Base-by-base conservation (phyloP, 2,888 invertebrate genomes). In the Omphaloscelis lunosa region DNA sequence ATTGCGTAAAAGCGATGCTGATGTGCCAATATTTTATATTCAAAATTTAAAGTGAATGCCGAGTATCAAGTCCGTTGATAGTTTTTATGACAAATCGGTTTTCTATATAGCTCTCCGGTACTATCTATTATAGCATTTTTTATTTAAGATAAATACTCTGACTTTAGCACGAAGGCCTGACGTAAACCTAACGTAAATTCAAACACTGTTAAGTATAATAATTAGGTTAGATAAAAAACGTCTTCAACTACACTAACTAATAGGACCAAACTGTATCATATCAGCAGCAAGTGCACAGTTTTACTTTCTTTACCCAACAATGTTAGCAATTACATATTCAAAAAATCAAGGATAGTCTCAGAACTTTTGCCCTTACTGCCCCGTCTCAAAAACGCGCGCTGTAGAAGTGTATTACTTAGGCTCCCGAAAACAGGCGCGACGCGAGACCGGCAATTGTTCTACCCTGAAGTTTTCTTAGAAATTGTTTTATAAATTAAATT, bases 21-120 rank as follows among this genome's bases (percentile, higher is more conserved):
- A 23, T 79, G 79, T 68, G 41, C 56, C 27, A 72, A 63, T 56
- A 15, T 58, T 77, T 51, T 77, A 51, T 53, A 58, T 58, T 17
- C 12, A 48, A 68, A 82, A 59, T 78, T 17, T 56, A 15, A 53
- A 79, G 53, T 79, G 84, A 79, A 68, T 68, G 72, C 39, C 6
- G 29, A 59, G 11, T 59, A 41, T 51, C 78, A 29, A 59, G 58
- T 41, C 51, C 39, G 45, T 76, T 76, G 17, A 39, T 61, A 48
- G 48, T 48, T 34, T 69, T 48, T 58, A 58, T n/a, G 48, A 17
- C 23, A 70, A 72, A 56, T 73, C 6, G 29, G n/a, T 41, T 41
- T 11, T 77, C n/a, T 41, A 29, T 29, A 27, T 39, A 69, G 45
- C 12, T 45, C 5, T 12, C 70, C 15, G 20, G 69, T 67, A 53